Evolutionary conservation across 2,888 invertebrate genomes (phyloP), one percentile per base, ranked within the genome.

Genomic region (Drosophila mercatorum): DNA sequence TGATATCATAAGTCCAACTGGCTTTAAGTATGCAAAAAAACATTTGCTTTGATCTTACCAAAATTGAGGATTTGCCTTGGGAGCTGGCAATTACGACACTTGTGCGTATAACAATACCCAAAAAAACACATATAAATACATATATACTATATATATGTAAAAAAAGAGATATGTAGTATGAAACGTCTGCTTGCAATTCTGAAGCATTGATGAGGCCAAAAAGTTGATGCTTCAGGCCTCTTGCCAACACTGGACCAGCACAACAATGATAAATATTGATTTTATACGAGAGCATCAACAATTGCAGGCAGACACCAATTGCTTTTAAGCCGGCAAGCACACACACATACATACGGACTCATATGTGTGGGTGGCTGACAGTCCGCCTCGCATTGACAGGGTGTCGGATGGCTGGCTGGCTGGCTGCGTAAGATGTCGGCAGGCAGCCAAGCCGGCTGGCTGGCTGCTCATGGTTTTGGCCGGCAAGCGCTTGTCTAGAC

Each of bases 251-350:
- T 53, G 46, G 56, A 46, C 26, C 46, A 14, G 40, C 34, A 41
- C 31, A 64, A 74, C 64, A 81, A 75, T 70, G 67, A 75, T 68
- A 80, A 75, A 68, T 81, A 80, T 81, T 81, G 84, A 80, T 80
- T 80, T 84, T 67, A 49, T 55, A 34, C 34, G 34, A 26, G 14
- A 40, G 49, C 58, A 62, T 51, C 81, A 81, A 73, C 69, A 81
- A 78, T 81, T 78, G 43, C 75, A 69, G 41, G 44, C 68, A 55
- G 56, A 55, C 63, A 57, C 52, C 72, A 70, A 57, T 70, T 70
- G 70, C 72, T 70, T 72, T 72, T 46, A 72, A 57, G 72, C 56
- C 40, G 5, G 28, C 40, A 22, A 44, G 14, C 40, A 56, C 34
- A 31, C 28, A 14, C 46, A 12, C 36, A 46, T n/a, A 26, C 17